Conservation (phyloP, 2,888 invertebrate species). For the Meganola albula region DNA sequence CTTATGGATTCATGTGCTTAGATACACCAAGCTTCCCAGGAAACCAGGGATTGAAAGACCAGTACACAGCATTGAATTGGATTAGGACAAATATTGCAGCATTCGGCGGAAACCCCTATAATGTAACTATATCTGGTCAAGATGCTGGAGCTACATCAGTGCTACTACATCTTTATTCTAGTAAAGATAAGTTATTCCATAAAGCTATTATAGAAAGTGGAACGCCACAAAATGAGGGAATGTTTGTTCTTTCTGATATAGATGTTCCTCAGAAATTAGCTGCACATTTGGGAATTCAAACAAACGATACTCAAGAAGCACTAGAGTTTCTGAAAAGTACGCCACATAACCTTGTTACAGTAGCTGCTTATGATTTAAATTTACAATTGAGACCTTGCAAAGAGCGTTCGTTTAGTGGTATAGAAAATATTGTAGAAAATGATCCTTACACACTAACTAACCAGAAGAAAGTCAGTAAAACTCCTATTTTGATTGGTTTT, state of each 20-base stretch:
- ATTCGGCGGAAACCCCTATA: slow-evolving; percentile 66
- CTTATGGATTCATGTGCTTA: slow-evolving; percentile 67
- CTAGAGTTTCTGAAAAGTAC: slow-evolving; percentile 43
- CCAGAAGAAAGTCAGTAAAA: slow-evolving; percentile 47
- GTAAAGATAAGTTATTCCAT: slow-evolving; percentile 55
- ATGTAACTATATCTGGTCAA: slow-evolving; percentile 61
- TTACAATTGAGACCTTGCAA: slow-evolving; percentile 54
- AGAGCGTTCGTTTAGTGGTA: slow-evolving; percentile 59
- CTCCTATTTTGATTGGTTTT: slow-evolving; percentile 58
- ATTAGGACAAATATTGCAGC: slow-evolving; percentile 55
- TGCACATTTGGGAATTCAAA: slow-evolving; percentile 49
- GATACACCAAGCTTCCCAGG: slow-evolving; percentile 55
- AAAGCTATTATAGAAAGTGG: slow-evolving; percentile 64
- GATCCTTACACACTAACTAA: slow-evolving; percentile 56
- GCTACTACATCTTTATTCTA: slow-evolving; percentile 56
- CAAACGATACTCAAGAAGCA: slow-evolving; percentile 49
- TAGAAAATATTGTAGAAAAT: slow-evolving; percentile 54
- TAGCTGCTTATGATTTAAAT: slow-evolving; percentile 44
- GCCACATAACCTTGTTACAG: slow-evolving; percentile 48
- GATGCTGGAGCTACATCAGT: slow-evolving; percentile 59
- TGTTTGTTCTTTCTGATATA: slow-evolving; percentile 52
- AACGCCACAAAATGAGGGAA: slow-evolving; percentile 52
- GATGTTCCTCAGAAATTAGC: slow-evolving; percentile 54
- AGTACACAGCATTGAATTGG: slow-evolving; percentile 58
- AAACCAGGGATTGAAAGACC: slow-evolving; percentile 67